These are phyloP conservation scores for Lepidochrysops patricia DNA, from an alignment of 2,888 invertebrate genomes.

Conservation along the genomic window DNA sequence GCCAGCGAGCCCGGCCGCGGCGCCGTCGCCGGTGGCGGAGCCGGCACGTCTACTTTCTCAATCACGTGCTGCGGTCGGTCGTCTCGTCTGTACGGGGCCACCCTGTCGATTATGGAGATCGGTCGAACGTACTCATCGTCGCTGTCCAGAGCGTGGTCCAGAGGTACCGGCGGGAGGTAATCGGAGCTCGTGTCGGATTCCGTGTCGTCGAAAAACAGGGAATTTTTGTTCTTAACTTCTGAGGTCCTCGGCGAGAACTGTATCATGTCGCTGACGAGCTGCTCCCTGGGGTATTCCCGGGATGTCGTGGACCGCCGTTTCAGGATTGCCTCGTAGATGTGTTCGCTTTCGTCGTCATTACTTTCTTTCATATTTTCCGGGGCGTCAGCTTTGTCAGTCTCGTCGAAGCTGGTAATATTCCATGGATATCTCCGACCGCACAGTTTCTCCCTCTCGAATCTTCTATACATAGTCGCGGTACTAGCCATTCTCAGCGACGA, in stretches of 20 bases:
- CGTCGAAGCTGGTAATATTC: slow-evolving; percentile 46
- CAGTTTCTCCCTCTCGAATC: slow-evolving; percentile 85
- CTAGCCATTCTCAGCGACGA: slow-evolving; percentile 81
- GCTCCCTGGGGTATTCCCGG: slow-evolving; percentile 26
- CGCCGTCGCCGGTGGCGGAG: slow-evolving; percentile 63
- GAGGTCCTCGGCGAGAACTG: slow-evolving; percentile 50
- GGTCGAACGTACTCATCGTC: slow-evolving; percentile 57
- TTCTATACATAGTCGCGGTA: slow-evolving; percentile 81
- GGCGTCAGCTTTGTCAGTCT: slow-evolving; percentile 35
- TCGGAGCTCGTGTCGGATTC: slow-evolving; percentile 50
- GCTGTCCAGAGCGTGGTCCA: slow-evolving; percentile 35
- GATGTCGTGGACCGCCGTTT: slow-evolving; percentile 34
- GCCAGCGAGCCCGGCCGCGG: slow-evolving; percentile 56
- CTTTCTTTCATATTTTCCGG: slow-evolving; percentile 34
- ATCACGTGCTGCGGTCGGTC: slow-evolving; percentile 46
- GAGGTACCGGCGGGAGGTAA: slow-evolving; percentile 39
- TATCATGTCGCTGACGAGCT: slow-evolving; percentile 49
- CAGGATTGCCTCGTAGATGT: slow-evolving; percentile 42
- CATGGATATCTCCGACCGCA: slow-evolving; percentile 84
- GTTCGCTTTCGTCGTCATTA: slow-evolving; percentile 31
- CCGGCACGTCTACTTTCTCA: slow-evolving; percentile 59
- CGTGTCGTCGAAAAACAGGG: slow-evolving; percentile 38
- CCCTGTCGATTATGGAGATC: slow-evolving; percentile 52
- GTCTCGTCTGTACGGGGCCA: slow-evolving; percentile 45
- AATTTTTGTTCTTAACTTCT: slow-evolving; percentile 25